A percentile compares a stretch with the other conserved stretches of the same genome.
phyloP scores from a whole-genome alignment of 1,140 invertebrate genomes.

The Macrocentrus cingulum region DNA sequence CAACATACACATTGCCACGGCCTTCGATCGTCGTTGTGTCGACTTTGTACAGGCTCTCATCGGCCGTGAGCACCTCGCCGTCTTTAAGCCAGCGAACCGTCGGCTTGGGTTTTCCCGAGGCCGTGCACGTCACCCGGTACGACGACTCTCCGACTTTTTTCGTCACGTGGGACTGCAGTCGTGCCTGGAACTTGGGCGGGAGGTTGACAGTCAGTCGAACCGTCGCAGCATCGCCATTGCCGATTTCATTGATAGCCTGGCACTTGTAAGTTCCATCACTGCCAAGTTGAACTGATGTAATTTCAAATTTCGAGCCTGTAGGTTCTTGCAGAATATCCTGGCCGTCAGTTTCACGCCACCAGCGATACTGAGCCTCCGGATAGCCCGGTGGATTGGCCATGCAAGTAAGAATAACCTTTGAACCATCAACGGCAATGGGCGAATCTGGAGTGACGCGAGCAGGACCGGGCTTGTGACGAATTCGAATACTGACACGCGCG shows the following conservation, averaged over 20 bases:
- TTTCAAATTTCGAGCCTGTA: slow-evolving; percentile 81
- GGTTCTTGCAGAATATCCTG: slow-evolving; percentile 66
- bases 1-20: slow-evolving; percentile 74
- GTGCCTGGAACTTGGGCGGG: slow-evolving; percentile 78
- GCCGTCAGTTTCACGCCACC: slow-evolving; percentile 79
- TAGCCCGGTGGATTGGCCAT: slow-evolving; percentile 84
- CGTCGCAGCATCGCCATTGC: slow-evolving; percentile 78
- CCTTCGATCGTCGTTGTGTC: slow-evolving; percentile 74
- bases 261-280: slow-evolving; percentile 89
- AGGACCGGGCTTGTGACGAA: slow-evolving; percentile 85
- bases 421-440: slow-evolving; percentile 82
- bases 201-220: slow-evolving; percentile 84
- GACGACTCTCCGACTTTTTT: slow-evolving; percentile 77
- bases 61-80: slow-evolving; percentile 73
- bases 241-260: slow-evolving; percentile 85
- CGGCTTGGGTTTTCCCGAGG: slow-evolving; percentile 84
- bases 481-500: slow-evolving; percentile 75
- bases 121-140: slow-evolving; percentile 79
- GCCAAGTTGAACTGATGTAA: slow-evolving; percentile 76
- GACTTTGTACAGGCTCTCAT: slow-evolving; percentile 77
- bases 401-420: slow-evolving; percentile 82
- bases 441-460: slow-evolving; percentile 80
- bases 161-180: slow-evolving; percentile 80
- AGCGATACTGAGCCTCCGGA: slow-evolving; percentile 83
- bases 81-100: slow-evolving; percentile 85